These are phyloP conservation scores for Bibio marci DNA, from an alignment of 2,888 invertebrate genomes.

Conservation along the genomic window DNA sequence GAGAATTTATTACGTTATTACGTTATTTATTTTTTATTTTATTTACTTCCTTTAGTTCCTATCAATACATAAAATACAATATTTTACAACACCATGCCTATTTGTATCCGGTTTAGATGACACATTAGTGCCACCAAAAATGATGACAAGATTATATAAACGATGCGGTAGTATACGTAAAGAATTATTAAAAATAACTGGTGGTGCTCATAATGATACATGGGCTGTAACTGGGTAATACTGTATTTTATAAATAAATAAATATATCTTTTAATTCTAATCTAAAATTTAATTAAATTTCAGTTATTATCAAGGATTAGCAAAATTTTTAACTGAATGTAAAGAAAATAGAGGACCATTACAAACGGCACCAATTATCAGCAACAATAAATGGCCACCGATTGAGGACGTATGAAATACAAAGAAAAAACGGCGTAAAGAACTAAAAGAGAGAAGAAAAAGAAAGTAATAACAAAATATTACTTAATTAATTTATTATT, in stretches of 20 bases:
- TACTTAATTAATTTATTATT: no score
- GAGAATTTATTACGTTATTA: background rate
- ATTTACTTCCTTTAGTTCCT: constrained; percentile 46
- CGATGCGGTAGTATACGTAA: constrained; percentile 60
- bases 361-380: constrained; percentile 24
- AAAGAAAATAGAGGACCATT: constrained; percentile 17
- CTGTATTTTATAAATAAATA: background rate
- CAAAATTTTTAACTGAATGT: constrained; percentile 22
- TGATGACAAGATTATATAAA: constrained; percentile 70
- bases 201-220: constrained; percentile 88
- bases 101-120: constrained; percentile 82
- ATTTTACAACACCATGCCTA: constrained; percentile 57
- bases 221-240: constrained; percentile 73
- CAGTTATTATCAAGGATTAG: constrained; percentile 27
- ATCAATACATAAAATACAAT: constrained; percentile 55
- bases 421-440: no score
- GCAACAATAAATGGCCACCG: constrained; percentile 27
- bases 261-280: background rate
- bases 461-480: no score
- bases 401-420: constrained; percentile 17
- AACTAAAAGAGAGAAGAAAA: no score
- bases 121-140: constrained; percentile 71
- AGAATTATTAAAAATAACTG: constrained; percentile 55
- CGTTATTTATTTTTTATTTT: background rate
- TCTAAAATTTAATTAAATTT: background rate